Evolutionary conservation across 2,888 invertebrate species (phyloP), one percentile per base, ranked within the genome.

Genomic region (Melinaea menophilus): DNA sequence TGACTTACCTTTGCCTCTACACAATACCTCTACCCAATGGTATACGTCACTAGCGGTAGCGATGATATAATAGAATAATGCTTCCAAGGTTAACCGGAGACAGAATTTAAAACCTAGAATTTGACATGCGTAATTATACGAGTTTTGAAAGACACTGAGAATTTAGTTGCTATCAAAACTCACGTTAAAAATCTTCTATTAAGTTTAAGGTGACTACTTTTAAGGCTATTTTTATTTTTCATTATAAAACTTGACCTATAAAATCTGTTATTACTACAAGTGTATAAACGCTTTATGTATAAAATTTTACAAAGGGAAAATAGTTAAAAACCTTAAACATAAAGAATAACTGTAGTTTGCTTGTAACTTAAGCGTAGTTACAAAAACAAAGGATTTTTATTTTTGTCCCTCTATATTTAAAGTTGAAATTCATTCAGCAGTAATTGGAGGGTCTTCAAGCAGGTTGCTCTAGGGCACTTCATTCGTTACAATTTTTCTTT

Each of bases 401-500:
- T 34, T 9, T 11, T 66, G 59, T 31, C 2, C 0, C 4, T 0
- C 13, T n/a, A 2, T 0, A 2, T n/a, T 45, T 65, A 63, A 37
- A 48, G 58, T 58, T 58, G 5, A 47, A 48, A 61, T 62, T 62
- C 11, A n/a, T 54, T 12, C 33, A n/a, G 54, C 13, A 9, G 34
- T 2, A 3, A 47, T 33, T 47, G 73, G 77, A 77, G 76, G 76
- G 78, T 73, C 79, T 77, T 75, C 71, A 72, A 75, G 76, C 82
- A 85, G 86, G 86, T 85, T 81, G 79, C 75, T 75, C 71, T 71
- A 79, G 77, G 75, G 79, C 79, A 81, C 81, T 85, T 82, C 76
- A 86, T 87, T 87, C 85, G 86, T 84, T 84, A 84, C 86, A 85
- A 88, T 88, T 88, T 87, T 88, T 88, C 88, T 87, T 84, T 87